These are phyloP conservation scores for Chouioia cunea DNA, from an alignment of 2,888 invertebrate genomes.

Conservation along the genomic window DNA sequence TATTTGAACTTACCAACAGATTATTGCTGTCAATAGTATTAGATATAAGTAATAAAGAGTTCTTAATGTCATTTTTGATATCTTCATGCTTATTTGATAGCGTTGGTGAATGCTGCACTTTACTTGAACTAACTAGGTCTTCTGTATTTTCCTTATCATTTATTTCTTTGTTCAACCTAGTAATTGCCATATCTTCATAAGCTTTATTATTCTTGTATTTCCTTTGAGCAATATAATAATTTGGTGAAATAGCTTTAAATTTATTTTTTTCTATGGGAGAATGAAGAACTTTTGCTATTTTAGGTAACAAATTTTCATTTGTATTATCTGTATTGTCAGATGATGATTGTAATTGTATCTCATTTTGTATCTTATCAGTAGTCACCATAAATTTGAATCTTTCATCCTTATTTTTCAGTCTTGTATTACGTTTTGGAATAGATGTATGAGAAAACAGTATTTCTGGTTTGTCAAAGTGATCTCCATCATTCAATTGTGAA, in stretches of 20 bases:
- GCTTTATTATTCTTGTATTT: not conserved
- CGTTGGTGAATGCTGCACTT: slow-evolving; percentile 20
- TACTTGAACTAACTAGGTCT: not conserved
- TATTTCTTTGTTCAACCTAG: not conserved
- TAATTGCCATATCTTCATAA: not conserved
- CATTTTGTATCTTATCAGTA: not conserved
- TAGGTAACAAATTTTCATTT: slow-evolving; percentile 1
- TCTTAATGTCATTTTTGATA: slow-evolving; percentile 3
- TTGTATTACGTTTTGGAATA: slow-evolving; percentile 8
- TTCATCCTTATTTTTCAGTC: slow-evolving; percentile 9
- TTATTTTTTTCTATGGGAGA: slow-evolving; percentile 15
- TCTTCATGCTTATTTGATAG: not conserved
- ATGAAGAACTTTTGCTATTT: not conserved
- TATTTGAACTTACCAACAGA: not conserved
- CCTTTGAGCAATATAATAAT: not conserved
- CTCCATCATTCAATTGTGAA: not conserved
- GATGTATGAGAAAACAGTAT: slow-evolving; percentile 3
- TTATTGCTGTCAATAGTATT: slow-evolving; percentile 11
- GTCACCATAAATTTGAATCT: not conserved
- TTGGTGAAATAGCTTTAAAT: slow-evolving; percentile 28
- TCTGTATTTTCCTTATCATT: not conserved
- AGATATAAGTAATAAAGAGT: slow-evolving; percentile 1
- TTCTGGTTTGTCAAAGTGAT: not conserved
- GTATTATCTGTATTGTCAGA: not conserved
- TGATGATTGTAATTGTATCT: not conserved